Evolutionary conservation across 2,113 vertebrate species (phyloP).

Genomic region (Ceyx margarethae): DNA sequence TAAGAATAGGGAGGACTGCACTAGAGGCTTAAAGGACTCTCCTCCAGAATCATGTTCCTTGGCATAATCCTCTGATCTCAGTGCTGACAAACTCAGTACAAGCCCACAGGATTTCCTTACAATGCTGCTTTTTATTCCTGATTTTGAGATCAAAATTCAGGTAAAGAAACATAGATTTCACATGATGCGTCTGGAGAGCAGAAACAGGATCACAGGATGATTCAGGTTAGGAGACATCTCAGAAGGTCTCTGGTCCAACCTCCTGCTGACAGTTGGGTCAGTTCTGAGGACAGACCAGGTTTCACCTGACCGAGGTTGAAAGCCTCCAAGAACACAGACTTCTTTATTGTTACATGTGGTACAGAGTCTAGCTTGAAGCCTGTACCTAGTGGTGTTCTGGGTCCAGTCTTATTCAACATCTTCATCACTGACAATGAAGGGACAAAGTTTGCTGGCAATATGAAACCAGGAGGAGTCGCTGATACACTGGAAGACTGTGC

Average conservation of each 20-base stretch:
- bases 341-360: neutral
- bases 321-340: neutral
- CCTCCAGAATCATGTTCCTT: neutral
- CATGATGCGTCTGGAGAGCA: neutral
- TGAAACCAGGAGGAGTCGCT: no score
- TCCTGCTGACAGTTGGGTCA: neutral
- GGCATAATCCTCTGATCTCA: neutral
- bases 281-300: neutral
- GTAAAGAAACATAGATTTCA: neutral
- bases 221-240: neutral
- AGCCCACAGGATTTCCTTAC: neutral
- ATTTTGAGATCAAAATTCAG: neutral
- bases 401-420: no score
- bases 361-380: no score
- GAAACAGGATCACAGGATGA: neutral
- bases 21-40: neutral
- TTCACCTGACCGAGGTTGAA: neutral
- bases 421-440: no score
- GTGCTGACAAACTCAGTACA: neutral
- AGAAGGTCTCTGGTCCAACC: neutral
- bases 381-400: no score
- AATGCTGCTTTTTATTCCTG: neutral
- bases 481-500: no score
- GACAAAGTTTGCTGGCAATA: no score
- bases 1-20: neutral